Base-by-base conservation (phyloP, 1,140 invertebrate genomes). In the Brachionus plicatilis region DNA sequence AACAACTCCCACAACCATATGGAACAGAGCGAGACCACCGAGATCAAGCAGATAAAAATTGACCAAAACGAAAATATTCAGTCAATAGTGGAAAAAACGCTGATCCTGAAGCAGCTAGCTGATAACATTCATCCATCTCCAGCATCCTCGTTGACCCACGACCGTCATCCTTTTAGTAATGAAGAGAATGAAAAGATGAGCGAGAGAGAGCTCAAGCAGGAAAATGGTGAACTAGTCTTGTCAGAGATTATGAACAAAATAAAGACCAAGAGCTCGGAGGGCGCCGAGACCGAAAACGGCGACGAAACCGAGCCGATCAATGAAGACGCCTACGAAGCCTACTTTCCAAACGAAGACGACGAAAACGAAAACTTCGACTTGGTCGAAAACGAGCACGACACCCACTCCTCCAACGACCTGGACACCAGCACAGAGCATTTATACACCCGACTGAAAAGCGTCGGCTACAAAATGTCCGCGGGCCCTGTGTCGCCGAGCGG, bases 321-420 rank as follows among this genome's bases (percentile, higher is more conserved):
- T 50, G 72, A 76, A 50, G 72, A 50, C 33, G 50, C 20, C 50
- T 47, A 50, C 14, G 45, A 76, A 3, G 72, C 24, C 9, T 37
- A 29, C 12, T 33, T 37, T 37, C 33, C 37, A 14, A 41, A 72
- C 33, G 72, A 76, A 29, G 41, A 76, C 20, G 72, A 76, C 24
- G 72, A 76, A 50, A 76, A 50, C 27, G 72, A 76, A 9, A 50
- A 76, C 33, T 72, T 72, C 8, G 68, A 72, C 17, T 72, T 20
- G 2, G 17, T 20, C 8, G 72, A 76, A 12, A 50, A 50, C 27
- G 72, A 76, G 24, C 43, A 50, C 20, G 45, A 76, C 1, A 76
- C 29, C 7, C 17, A 72, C 9, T 72, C 41, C 0, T 43, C 68
- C 11, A 20, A 17, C 17, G 68, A 72, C 6, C n/a, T 72, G 7